Conservation (phyloP, 2,797 vertebrate species). For the Enoplosus armatus region DNA sequence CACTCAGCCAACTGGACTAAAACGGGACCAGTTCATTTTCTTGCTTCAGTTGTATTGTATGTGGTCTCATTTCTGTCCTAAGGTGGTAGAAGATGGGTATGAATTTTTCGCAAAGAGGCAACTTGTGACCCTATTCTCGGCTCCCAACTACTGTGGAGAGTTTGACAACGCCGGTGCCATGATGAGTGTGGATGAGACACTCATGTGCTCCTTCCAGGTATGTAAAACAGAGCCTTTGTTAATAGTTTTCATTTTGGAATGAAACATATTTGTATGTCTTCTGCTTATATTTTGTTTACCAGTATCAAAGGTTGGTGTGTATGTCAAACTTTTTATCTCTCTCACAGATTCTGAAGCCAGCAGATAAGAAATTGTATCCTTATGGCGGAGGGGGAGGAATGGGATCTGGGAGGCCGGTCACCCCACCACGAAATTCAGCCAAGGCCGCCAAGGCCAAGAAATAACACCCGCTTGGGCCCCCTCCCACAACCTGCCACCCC, state of each 20-base stretch:
- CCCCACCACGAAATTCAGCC: conserved; percentile 88
- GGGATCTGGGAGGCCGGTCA: conserved; percentile 87
- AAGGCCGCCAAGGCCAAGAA: conserved; percentile 89
- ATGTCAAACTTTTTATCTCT: conserved; percentile 26
- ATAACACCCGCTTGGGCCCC: conserved; percentile 82
- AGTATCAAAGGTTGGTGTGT: not conserved
- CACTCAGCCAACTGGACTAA: not conserved
- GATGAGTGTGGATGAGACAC: conserved; percentile 90
- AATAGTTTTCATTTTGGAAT: not conserved
- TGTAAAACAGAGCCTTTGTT: not conserved
- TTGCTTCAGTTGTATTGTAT: not conserved
- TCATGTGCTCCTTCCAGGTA: conserved; percentile 91
- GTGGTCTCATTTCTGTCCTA: conserved; percentile 22
- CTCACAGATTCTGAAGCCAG: conserved; percentile 88
- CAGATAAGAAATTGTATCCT: conserved; percentile 89
- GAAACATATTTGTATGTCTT: not conserved
- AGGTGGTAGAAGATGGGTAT: conserved; percentile 90
- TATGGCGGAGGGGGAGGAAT: conserved; percentile 86
- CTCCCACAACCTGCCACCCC: conserved; percentile 48
- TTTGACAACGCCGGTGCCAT: conserved; percentile 90
- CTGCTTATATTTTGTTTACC: not conserved
- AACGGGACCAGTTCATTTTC: no score
- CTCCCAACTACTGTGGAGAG: conserved; percentile 90
- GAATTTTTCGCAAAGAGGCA: conserved; percentile 90
- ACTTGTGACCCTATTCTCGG: conserved; percentile 88